These are phyloP conservation scores for Drosophila leontia DNA, from an alignment of 1,140 invertebrate genomes.

Conservation along the genomic window DNA sequence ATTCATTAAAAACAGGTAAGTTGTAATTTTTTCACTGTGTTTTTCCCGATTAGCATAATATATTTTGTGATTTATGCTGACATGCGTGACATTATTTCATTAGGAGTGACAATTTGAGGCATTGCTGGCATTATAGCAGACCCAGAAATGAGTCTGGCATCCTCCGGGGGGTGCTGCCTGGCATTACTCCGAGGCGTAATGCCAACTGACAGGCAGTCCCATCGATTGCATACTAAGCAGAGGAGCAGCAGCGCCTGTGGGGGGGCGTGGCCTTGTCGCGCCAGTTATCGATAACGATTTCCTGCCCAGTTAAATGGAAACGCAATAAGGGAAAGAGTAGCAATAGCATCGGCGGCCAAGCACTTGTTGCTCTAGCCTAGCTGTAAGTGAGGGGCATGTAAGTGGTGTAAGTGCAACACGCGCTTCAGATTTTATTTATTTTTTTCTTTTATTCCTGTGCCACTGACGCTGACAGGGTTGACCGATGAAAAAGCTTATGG, in stretches of 20 bases:
- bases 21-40: not conserved
- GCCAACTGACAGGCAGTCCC: conserved; percentile 54
- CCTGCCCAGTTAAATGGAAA: conserved; percentile 35
- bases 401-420: conserved; percentile 33
- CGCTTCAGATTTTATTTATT: conserved; percentile 12
- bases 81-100: conserved; percentile 65
- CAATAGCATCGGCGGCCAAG: not conserved
- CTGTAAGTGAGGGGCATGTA: not conserved
- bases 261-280: conserved; percentile 37
- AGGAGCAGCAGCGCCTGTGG: not conserved
- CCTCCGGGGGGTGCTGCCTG: conserved; percentile 9
- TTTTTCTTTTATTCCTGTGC: not conserved
- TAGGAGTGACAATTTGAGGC: conserved; percentile 57
- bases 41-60: conserved; percentile 42
- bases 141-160: conserved; percentile 28
- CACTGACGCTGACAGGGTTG: conserved; percentile 23
- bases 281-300: conserved; percentile 46
- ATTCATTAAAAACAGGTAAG: not conserved
- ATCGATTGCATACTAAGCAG: conserved; percentile 64
- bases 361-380: conserved; percentile 37
- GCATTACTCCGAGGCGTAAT: conserved; percentile 46
- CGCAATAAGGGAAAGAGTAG: conserved; percentile 11
- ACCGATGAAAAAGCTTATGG: conserved; percentile 30
- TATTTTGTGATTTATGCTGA: conserved; percentile 53
- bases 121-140: conserved; percentile 24